These are phyloP conservation scores for Balaenoptera acutorostrata DNA, from an alignment of 2,113 vertebrate species.

Conservation along the genomic window DNA sequence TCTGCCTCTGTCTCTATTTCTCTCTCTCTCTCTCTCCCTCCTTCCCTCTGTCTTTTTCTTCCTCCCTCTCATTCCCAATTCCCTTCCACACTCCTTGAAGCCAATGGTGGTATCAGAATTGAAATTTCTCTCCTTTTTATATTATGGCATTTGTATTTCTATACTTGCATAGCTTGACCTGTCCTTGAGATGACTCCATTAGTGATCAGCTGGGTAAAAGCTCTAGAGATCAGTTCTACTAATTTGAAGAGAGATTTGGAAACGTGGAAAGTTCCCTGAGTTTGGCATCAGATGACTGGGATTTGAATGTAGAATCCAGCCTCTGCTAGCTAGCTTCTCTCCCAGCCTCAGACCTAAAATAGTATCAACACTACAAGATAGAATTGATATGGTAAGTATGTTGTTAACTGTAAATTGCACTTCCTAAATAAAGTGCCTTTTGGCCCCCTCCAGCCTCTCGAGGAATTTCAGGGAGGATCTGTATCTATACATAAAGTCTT, in stretches of 20 bases:
- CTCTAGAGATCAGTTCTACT: background rate
- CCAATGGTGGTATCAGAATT: background rate
- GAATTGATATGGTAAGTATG: background rate
- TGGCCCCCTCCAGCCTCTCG: background rate
- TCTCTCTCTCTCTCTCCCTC: fast-evolving
- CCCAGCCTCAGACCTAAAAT: background rate
- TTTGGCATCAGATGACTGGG: background rate
- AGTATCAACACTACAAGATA: background rate
- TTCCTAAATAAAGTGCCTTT: background rate
- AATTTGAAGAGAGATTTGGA: background rate
- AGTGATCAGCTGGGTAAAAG: background rate
- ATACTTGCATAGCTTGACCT: background rate
- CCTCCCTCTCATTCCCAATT: too few species aligned
- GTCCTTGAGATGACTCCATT: background rate
- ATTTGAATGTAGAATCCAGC: background rate
- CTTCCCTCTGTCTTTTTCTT: too few species aligned
- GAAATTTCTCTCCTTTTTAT: background rate
- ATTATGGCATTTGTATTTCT: background rate
- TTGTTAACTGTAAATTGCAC: background rate
- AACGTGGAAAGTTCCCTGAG: background rate
- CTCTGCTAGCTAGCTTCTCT: background rate
- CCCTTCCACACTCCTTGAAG: background rate
- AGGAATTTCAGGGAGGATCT: background rate
- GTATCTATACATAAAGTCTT: background rate
- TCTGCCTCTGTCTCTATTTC: fast-evolving